Conservation (phyloP, 1,140 invertebrate species). For the Trachelipus rathkii region DNA sequence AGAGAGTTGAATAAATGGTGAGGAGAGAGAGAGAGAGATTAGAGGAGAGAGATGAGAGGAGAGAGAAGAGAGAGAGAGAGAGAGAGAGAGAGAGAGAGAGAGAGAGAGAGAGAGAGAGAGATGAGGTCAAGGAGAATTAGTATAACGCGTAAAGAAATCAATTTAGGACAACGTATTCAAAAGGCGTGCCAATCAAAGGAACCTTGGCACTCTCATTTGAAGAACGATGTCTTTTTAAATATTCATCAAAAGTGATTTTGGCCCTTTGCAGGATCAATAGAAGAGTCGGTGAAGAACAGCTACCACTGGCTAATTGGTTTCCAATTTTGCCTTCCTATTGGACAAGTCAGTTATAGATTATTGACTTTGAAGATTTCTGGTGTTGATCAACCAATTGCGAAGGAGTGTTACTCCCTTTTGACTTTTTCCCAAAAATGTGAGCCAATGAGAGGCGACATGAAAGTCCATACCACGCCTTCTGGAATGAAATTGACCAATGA, state of each 20-base stretch:
- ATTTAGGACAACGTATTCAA: constrained; percentile 1
- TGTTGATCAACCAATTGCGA: background rate
- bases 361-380: background rate
- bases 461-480: background rate
- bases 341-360: background rate
- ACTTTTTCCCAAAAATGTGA: background rate
- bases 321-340: constrained; percentile 4
- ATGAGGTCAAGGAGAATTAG: constrained; percentile 4
- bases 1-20: no score
- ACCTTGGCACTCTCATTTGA: background rate
- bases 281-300: background rate
- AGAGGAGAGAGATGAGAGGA: no score
- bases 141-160: constrained; percentile 1
- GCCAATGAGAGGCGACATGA: background rate
- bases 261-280: background rate
- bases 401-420: background rate
- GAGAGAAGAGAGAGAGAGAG: no score
- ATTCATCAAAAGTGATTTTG: constrained; percentile 13
- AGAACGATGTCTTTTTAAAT: background rate
- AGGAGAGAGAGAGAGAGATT: no score
- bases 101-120: no score
- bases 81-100: no score
- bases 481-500: background rate
- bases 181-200: background rate
- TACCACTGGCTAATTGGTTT: constrained; percentile 3